A percentile compares a stretch with the other conserved stretches of the same genome.
Conservation (phyloP, 2,113 vertebrate species). For the Amazona guildingii region DNA sequence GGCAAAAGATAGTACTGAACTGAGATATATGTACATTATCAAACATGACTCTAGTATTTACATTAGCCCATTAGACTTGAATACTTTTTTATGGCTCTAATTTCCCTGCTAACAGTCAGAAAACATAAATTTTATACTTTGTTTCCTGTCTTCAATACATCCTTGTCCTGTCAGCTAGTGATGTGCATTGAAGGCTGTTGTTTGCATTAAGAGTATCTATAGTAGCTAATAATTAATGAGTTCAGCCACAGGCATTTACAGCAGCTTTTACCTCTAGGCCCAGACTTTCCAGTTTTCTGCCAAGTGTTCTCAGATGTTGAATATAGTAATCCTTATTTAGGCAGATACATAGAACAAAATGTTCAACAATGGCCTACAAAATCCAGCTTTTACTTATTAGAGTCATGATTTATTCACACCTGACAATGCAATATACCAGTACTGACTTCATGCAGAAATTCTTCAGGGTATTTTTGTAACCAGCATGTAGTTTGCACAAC, state of each 20-base stretch:
- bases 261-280: not conserved
- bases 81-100: not conserved
- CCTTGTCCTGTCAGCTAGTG: not conserved
- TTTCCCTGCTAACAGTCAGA: not conserved
- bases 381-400: not conserved
- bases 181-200: not conserved
- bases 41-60: not conserved
- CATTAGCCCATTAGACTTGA: not conserved
- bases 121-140: not conserved
- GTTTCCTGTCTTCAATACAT: not conserved
- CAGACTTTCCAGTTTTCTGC: not conserved
- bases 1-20: not conserved
- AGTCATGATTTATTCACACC: not conserved
- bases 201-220: not conserved
- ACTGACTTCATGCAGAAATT: not conserved
- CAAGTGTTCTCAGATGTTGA: not conserved
- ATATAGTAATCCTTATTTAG: not conserved
- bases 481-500: not conserved
- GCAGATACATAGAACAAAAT: not conserved
- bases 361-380: not conserved
- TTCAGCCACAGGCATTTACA: not conserved
- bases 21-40: not conserved
- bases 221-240: not conserved
- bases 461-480: not conserved
- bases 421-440: not conserved